phyloP scores from a whole-genome alignment of 2,113 vertebrate genomes.

The Rafetus swinhoei region DNA sequence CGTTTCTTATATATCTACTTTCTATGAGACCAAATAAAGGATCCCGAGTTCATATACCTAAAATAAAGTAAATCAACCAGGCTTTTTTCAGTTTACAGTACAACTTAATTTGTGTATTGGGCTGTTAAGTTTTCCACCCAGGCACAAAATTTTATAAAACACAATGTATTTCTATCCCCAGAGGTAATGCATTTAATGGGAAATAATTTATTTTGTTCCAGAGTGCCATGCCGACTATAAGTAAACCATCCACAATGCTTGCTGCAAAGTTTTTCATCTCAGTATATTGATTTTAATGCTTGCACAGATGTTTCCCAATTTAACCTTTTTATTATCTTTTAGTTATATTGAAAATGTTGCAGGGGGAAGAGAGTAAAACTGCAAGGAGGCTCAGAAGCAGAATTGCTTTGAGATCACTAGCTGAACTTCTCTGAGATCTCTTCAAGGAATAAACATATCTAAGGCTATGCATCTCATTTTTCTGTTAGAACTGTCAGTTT shows the following conservation, averaged over 20 bases:
- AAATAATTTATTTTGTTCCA: slow-evolving; percentile 62
- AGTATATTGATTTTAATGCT: slow-evolving; percentile 57
- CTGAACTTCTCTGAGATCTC: slow-evolving; percentile 2
- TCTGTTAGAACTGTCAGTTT: background rate
- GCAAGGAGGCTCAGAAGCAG: slow-evolving; percentile 4
- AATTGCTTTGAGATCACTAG: background rate
- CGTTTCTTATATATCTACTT: background rate
- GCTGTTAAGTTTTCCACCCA: background rate
- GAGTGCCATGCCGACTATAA: slow-evolving; percentile 22
- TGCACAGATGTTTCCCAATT: slow-evolving; percentile 35
- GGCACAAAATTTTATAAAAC: background rate
- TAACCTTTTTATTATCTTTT: slow-evolving; percentile 39
- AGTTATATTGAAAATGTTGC: slow-evolving; percentile 53
- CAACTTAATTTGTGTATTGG: background rate
- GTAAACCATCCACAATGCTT: background rate
- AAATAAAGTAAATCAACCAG: background rate
- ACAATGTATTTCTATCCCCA: background rate
- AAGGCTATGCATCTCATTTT: background rate
- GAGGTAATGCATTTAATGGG: background rate
- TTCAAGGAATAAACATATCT: slow-evolving; percentile 24
- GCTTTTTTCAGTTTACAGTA: background rate
- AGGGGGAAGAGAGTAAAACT: slow-evolving; percentile 9
- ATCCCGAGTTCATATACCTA: background rate
- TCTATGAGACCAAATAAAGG: background rate
- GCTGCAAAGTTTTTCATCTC: slow-evolving; percentile 40